Percentiles rank a stretch among this genome's conserved stretches.
Evolutionary conservation across 2,113 vertebrate species (phyloP).

Genomic region (Hydrochoerus hydrochaeris): DNA sequence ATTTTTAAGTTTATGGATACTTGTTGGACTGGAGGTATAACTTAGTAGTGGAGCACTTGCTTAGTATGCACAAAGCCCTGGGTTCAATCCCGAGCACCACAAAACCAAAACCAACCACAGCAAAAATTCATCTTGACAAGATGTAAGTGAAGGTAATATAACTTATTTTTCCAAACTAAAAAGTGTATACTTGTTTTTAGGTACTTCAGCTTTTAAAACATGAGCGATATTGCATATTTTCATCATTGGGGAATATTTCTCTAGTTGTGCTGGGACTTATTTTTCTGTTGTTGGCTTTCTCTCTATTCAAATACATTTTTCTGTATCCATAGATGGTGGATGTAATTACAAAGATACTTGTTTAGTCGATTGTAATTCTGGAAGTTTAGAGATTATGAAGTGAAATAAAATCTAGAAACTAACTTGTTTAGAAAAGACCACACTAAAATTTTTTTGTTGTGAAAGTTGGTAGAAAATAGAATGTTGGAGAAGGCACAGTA

Average conservation of each 20-base stretch:
- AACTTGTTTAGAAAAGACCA: neutral
- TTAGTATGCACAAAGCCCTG: neutral
- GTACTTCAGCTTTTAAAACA: constrained; percentile 6
- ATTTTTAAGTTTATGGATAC: constrained; percentile 32
- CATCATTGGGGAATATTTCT: constrained; percentile 26
- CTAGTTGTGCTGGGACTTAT: neutral
- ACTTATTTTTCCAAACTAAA: neutral
- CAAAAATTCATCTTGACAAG: neutral
- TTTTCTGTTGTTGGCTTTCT: constrained; percentile 39
- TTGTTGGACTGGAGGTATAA: neutral
- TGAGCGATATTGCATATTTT: neutral
- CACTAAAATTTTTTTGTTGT: neutral
- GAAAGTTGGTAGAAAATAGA: neutral
- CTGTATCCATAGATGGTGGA: neutral
- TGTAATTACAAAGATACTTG: constrained; percentile 30
- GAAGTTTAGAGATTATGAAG: neutral
- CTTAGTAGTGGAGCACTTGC: neutral
- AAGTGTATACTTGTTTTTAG: neutral
- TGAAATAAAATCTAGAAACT: constrained; percentile 10
- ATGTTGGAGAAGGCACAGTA: neutral
- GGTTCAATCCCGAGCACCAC: neutral
- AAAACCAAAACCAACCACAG: neutral
- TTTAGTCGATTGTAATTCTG: constrained; percentile 40
- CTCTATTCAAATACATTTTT: constrained; percentile 13
- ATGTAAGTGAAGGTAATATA: neutral